Base-by-base conservation (phyloP, 2,797 vertebrate genomes). In the Rhinatrema bivittatum region DNA sequence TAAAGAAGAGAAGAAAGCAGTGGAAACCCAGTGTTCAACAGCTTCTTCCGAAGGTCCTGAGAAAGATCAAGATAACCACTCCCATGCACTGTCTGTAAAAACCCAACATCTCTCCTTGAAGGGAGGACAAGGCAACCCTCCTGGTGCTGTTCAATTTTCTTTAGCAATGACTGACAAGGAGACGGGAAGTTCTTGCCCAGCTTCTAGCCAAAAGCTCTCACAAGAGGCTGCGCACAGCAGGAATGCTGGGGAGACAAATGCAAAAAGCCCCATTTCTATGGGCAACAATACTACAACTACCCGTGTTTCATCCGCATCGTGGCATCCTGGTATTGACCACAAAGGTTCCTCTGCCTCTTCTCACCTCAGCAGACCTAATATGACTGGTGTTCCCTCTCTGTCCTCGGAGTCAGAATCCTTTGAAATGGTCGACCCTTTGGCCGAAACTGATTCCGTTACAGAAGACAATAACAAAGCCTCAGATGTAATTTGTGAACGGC, bases 21-120 rank as follows among this genome's bases (percentile, higher is more conserved):
- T 9, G 2, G 53, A 52, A 20, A 54, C 51, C 8, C 22, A 1
- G 0, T 50, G 58, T 16, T 61, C 64, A 18, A 61, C 56, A 2
- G 60, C 59, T 8, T 27, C 26, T 5, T 30, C 29, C 1, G 44
- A 64, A 21, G 46, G 25, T 9, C 17, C 4, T 2, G 12, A 39
- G 25, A 53, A 26, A 10, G n/a, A 15, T 0, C 35, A 25, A 5
- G 25, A 8, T 0, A 7, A 0, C 0, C 11, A 13, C 9, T 11
- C 32, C 4, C 0, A 0, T 10, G 24, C 8, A 0, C 7, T 30
- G 3, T 23, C 40, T 43, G 39, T 39, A 20, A 16, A 38, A 16
- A 14, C 45, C 6, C 13, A 6, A 2, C 27, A 10, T 10, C 21
- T 60, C 9, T 30, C 59, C 50, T 9, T 60, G 44, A 43, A 0